These are phyloP conservation scores for Aythya baeri DNA, from an alignment of 2,113 vertebrate genomes.

Conservation along the genomic window DNA sequence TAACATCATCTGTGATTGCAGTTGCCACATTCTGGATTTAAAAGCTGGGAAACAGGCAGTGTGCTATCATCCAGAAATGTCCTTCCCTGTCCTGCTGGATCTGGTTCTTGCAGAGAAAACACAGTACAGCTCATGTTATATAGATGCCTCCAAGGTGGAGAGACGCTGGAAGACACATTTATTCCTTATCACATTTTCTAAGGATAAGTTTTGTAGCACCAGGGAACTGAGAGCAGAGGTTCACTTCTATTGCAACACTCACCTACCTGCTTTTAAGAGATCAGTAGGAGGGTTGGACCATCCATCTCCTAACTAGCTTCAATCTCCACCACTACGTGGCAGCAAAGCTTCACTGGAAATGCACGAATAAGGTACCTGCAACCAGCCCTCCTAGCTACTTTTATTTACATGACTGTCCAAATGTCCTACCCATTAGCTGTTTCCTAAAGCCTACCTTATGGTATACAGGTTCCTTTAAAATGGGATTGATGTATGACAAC, in stretches of 20 bases:
- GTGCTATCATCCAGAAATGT: background rate
- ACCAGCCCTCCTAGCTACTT: background rate
- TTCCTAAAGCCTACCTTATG: background rate
- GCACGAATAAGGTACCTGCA: background rate
- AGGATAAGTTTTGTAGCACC: background rate
- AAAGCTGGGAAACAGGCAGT: background rate
- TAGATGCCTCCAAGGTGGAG: background rate
- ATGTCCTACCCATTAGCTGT: background rate
- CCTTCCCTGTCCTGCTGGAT: background rate
- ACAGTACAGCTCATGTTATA: background rate
- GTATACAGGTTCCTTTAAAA: background rate
- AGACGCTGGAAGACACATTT: background rate
- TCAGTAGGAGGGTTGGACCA: background rate
- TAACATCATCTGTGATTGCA: background rate
- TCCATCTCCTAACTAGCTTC: background rate
- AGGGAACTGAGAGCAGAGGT: background rate
- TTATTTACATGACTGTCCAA: background rate
- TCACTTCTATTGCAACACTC: background rate
- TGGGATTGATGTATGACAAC: background rate
- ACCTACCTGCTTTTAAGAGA: background rate
- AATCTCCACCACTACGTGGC: slow-evolving; percentile 46
- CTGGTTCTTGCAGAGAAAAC: background rate
- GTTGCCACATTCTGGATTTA: background rate
- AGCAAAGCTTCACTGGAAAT: slow-evolving; percentile 37
- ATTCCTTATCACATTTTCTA: background rate